Evolutionary conservation across 2,797 vertebrate species (phyloP).

Genomic region (Gymnoscopelus braueri): DNA sequence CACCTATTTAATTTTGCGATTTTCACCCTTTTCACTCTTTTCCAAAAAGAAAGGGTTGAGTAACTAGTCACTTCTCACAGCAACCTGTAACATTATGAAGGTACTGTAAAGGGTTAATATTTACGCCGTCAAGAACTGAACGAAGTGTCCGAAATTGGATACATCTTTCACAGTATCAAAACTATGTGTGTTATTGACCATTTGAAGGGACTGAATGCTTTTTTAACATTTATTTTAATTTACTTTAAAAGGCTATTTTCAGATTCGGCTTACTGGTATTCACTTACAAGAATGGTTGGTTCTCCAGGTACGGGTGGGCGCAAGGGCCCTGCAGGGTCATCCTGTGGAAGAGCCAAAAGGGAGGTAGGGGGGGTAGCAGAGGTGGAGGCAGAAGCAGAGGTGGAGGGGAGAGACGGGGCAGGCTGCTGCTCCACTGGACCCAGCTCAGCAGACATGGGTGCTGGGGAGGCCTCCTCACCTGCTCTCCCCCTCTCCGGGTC

Average conservation of each 20-base stretch:
- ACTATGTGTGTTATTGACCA: too few relatives aligned
- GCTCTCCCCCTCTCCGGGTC: slow-evolving; percentile 68
- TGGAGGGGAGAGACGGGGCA: slow-evolving; percentile 67
- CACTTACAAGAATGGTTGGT: slow-evolving; percentile 82
- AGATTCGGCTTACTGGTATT: slow-evolving; percentile 13
- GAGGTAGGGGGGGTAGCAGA: slow-evolving; percentile 60
- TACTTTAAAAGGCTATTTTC: too few relatives aligned
- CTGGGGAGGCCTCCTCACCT: slow-evolving; percentile 45
- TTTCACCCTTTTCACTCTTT: too few relatives aligned
- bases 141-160: background rate
- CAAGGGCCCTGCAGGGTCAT: slow-evolving; percentile 55
- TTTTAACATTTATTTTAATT: too few relatives aligned
- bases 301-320: slow-evolving; percentile 72
- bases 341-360: slow-evolving; percentile 57
- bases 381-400: slow-evolving; percentile 63
- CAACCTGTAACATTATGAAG: too few relatives aligned
- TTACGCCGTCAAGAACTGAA: background rate
- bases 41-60: too few relatives aligned
- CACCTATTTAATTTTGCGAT: too few relatives aligned
- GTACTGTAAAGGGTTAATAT: too few relatives aligned
- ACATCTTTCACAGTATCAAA: too few relatives aligned
- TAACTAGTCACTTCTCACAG: too few relatives aligned
- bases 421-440: slow-evolving; percentile 73
- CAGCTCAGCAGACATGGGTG: slow-evolving; percentile 39
- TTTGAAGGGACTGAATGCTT: too few relatives aligned